Conservation (phyloP, 2,888 invertebrate species). For the Heliconius ethilla region DNA sequence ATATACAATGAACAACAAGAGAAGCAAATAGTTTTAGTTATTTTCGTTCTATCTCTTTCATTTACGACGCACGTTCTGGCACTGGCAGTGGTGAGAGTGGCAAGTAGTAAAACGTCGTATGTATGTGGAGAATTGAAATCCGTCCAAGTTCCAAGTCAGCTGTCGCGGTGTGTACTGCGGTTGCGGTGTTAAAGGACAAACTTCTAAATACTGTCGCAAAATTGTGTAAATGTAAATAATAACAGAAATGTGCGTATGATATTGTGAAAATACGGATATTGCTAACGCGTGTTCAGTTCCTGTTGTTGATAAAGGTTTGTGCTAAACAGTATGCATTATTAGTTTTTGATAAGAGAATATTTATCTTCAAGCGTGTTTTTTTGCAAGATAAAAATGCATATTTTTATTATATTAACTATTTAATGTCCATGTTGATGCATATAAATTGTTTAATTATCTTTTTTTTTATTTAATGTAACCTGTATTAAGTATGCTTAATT, state of each 20-base stretch:
- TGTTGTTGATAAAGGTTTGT: slow-evolving; percentile 32
- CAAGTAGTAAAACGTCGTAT: slow-evolving; percentile 28
- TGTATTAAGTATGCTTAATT: not conserved
- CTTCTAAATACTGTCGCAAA: slow-evolving; percentile 11
- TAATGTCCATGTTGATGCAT: not conserved
- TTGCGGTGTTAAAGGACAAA: not conserved
- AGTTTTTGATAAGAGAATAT: slow-evolving; percentile 17
- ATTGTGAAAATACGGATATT: slow-evolving; percentile 1
- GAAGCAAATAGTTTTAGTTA: slow-evolving; percentile 42
- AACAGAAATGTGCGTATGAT: slow-evolving; percentile 33
- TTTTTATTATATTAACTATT: not conserved
- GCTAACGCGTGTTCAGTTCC: not conserved
- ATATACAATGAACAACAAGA: slow-evolving; percentile 32
- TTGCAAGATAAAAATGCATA: not conserved
- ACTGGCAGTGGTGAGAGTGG: not conserved
- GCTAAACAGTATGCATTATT: not conserved
- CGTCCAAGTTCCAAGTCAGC: slow-evolving; percentile 54
- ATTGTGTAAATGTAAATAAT: slow-evolving; percentile 18
- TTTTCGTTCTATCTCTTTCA: slow-evolving; percentile 61
- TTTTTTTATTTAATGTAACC: not conserved
- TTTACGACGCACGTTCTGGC: slow-evolving; percentile 15
- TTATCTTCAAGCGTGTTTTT: not conserved
- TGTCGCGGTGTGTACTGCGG: slow-evolving; percentile 49
- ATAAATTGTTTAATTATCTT: not conserved
- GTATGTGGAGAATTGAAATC: slow-evolving; percentile 48